Conservation (phyloP, 2,113 vertebrate species). For the Cephalopholis sonnerati region DNA sequence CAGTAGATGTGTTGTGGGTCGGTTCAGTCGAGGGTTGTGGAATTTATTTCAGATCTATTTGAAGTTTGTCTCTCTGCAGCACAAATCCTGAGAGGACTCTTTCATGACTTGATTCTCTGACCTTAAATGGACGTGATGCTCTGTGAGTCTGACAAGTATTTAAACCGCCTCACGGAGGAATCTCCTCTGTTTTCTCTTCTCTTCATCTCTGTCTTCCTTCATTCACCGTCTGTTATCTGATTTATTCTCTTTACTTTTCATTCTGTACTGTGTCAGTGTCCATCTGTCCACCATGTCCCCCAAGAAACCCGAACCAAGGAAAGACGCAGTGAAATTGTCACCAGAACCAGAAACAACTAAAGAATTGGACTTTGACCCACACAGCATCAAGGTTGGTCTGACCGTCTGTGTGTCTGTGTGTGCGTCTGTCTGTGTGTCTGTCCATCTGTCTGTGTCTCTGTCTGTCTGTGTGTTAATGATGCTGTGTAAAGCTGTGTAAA, state of each 20-base stretch:
- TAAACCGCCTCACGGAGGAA: not conserved
- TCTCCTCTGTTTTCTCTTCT: not conserved
- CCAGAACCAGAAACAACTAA: slow-evolving; percentile 46
- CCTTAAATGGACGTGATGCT: not conserved
- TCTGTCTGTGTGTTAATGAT: too few relatives aligned
- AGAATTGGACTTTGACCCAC: slow-evolving; percentile 51
- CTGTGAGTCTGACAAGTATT: not conserved
- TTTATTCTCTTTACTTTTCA: not conserved
- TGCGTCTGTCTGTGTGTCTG: not conserved
- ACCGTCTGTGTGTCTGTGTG: not conserved
- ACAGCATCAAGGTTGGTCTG: slow-evolving; percentile 43
- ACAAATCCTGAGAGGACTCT: not conserved
- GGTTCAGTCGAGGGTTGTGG: not conserved
- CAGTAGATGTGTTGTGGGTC: not conserved
- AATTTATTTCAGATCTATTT: slow-evolving; percentile 28
- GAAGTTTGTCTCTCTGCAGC: slow-evolving; percentile 5
- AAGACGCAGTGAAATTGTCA: slow-evolving; percentile 24
- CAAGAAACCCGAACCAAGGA: slow-evolving; percentile 57
- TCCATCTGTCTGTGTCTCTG: too few relatives aligned
- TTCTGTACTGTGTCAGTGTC: not conserved
- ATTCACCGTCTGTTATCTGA: not conserved
- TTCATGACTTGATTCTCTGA: not conserved
- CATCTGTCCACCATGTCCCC: slow-evolving; percentile 45
- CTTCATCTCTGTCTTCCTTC: not conserved
- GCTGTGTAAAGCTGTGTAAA: too few relatives aligned